Evolutionary conservation across 2,113 vertebrate genomes (phyloP).

Genomic region (Danionella cerebrum): DNA sequence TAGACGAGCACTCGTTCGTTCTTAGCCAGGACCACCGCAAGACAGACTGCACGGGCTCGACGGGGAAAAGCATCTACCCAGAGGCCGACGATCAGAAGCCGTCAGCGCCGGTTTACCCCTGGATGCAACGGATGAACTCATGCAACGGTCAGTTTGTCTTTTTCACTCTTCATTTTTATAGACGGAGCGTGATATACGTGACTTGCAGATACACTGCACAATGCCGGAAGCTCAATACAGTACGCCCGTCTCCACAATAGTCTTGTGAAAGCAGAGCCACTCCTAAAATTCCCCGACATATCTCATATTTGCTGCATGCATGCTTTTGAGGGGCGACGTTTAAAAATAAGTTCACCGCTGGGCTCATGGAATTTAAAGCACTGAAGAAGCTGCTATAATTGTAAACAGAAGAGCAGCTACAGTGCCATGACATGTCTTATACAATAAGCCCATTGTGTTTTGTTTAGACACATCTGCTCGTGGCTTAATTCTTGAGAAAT

Average conservation of each 20-base stretch:
- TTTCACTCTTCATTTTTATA: slow-evolving; percentile 36
- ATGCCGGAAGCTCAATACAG: slow-evolving; percentile 42
- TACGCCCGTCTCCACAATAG: slow-evolving; percentile 34
- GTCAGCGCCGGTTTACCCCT: slow-evolving; percentile 78
- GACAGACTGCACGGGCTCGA: slow-evolving; percentile 78
- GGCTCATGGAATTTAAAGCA: slow-evolving; percentile 8
- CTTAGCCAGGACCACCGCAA: slow-evolving; percentile 80
- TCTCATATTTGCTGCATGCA: neutral
- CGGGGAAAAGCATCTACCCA: slow-evolving; percentile 75
- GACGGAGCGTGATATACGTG: slow-evolving; percentile 42
- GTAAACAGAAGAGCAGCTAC: slow-evolving; percentile 8
- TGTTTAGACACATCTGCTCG: slow-evolving; percentile 15
- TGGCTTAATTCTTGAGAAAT: neutral
- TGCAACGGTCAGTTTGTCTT: slow-evolving; percentile 84
- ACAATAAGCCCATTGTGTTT: slow-evolving; percentile 19
- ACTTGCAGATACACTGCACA: slow-evolving; percentile 38
- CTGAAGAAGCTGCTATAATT: neutral
- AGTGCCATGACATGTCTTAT: neutral
- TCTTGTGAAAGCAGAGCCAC: slow-evolving; percentile 24
- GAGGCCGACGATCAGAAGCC: slow-evolving; percentile 86
- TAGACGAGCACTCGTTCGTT: slow-evolving; percentile 75
- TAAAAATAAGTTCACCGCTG: neutral
- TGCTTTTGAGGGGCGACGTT: neutral
- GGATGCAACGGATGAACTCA: slow-evolving; percentile 93
- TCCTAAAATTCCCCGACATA: neutral